Conservation (phyloP, 2,113 vertebrate genomes). For the Otocyon megalotis region DNA sequence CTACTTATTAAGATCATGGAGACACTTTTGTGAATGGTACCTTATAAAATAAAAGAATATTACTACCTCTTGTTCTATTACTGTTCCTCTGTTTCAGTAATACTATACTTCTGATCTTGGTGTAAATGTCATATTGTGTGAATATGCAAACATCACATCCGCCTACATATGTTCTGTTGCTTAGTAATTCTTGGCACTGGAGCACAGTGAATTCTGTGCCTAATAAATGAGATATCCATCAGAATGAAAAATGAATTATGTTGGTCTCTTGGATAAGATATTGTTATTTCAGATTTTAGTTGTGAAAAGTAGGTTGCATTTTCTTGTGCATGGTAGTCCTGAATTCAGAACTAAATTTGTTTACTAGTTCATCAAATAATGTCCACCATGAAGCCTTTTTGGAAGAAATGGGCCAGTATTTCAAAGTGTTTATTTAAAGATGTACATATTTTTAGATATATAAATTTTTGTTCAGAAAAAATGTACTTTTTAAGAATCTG, state of each 20-base stretch:
- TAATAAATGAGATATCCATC: constrained; percentile 85
- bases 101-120: constrained; percentile 84
- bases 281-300: constrained; percentile 61
- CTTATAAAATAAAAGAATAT: constrained; percentile 81
- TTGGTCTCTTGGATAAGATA: constrained; percentile 66
- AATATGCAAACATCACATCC: constrained; percentile 87
- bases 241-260: constrained; percentile 80
- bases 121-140: constrained; percentile 86
- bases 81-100: constrained; percentile 77
- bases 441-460: neutral
- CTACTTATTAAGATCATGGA: constrained; percentile 74
- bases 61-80: constrained; percentile 71
- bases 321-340: constrained; percentile 27
- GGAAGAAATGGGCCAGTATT: neutral
- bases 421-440: neutral
- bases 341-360: constrained; percentile 38
- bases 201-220: constrained; percentile 75
- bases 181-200: constrained; percentile 85
- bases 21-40: constrained; percentile 82
- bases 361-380: constrained; percentile 26
- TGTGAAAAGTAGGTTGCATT: constrained; percentile 69
- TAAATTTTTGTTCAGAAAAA: constrained; percentile 1
- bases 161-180: constrained; percentile 86
- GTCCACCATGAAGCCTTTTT: neutral
- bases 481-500: constrained; percentile 24